Evolutionary conservation across 2,888 invertebrate species (phyloP).

Genomic region (Zygaena filipendulae): DNA sequence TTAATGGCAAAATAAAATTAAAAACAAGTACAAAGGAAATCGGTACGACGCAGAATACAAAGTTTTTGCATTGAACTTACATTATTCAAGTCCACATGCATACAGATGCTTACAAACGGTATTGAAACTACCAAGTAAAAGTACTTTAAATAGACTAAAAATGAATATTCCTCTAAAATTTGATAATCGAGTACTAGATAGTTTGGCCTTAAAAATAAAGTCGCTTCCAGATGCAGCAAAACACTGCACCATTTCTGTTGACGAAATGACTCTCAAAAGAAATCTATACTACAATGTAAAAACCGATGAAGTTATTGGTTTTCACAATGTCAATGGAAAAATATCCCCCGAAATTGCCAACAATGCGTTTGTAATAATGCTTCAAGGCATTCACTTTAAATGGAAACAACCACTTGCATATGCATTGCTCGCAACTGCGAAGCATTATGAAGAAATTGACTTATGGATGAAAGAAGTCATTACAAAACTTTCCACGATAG

Average conservation of each 20-base stretch:
- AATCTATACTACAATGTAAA: conserved; percentile 18
- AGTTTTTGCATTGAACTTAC: conserved; percentile 16
- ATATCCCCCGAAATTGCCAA: conserved; percentile 7
- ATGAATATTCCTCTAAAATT: conserved; percentile 16
- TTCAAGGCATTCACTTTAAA: conserved; percentile 15
- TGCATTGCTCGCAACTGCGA: conserved; percentile 14
- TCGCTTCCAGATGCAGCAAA: conserved; percentile 12
- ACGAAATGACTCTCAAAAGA: conserved; percentile 20
- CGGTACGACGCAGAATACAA: conserved; percentile 14
- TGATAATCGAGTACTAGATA: conserved; percentile 12
- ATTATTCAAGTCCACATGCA: conserved; percentile 19
- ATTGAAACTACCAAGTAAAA: conserved; percentile 18
- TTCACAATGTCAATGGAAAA: conserved; percentile 20
- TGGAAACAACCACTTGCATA: conserved; percentile 22
- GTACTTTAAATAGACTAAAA: no score
- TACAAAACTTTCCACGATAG: conserved; percentile 15
- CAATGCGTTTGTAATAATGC: conserved; percentile 16
- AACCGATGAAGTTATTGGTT: conserved; percentile 19
- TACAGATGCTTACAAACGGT: conserved; percentile 17
- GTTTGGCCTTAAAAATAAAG: conserved; percentile 10
- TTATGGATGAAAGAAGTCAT: conserved; percentile 19
- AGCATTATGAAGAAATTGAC: conserved; percentile 16
- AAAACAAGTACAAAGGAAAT: conserved; percentile 17
- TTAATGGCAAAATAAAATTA: conserved; percentile 19
- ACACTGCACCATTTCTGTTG: conserved; percentile 20